A percentile compares a stretch with the other conserved stretches of the same genome.
These are phyloP conservation scores for Drosophila prosaltans DNA, from an alignment of 1,140 invertebrate species.

Conservation along the genomic window DNA sequence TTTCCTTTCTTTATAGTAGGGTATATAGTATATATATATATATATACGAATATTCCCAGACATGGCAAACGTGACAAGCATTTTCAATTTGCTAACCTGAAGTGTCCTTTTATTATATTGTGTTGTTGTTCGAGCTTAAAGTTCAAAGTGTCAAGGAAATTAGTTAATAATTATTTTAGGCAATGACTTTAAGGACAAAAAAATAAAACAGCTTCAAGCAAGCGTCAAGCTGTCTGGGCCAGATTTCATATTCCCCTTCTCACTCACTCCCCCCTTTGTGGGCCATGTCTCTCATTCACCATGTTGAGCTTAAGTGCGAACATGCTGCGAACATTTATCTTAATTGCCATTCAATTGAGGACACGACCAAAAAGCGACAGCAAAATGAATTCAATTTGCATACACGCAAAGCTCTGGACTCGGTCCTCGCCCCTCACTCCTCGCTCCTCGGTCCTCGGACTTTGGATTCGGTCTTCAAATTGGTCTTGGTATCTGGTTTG, in stretches of 20 bases:
- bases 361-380: constrained; percentile 43
- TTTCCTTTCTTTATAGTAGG: not conserved
- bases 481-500: constrained; percentile 5
- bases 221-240: constrained; percentile 39
- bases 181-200: constrained; percentile 25
- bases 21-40: constrained; percentile 49
- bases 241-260: not conserved
- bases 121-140: constrained; percentile 21
- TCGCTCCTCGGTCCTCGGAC: not conserved
- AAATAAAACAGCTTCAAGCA: not conserved
- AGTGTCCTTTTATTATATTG: not conserved
- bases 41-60: constrained; percentile 39
- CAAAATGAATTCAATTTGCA: constrained; percentile 67
- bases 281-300: constrained; percentile 17
- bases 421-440: not conserved
- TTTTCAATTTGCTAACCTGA: constrained; percentile 51
- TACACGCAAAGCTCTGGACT: constrained; percentile 43
- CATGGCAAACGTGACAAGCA: constrained; percentile 73
- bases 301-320: constrained; percentile 68
- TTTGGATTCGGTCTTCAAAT: not conserved
- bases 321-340: constrained; percentile 79
- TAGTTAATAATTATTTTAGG: constrained; percentile 61
- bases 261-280: not conserved
- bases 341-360: constrained; percentile 79
- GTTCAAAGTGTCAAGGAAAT: constrained; percentile 62